Evolutionary conservation across 2,797 vertebrate genomes (phyloP), one percentile per base, ranked within the genome.

Genomic region (Gila robusta): DNA sequence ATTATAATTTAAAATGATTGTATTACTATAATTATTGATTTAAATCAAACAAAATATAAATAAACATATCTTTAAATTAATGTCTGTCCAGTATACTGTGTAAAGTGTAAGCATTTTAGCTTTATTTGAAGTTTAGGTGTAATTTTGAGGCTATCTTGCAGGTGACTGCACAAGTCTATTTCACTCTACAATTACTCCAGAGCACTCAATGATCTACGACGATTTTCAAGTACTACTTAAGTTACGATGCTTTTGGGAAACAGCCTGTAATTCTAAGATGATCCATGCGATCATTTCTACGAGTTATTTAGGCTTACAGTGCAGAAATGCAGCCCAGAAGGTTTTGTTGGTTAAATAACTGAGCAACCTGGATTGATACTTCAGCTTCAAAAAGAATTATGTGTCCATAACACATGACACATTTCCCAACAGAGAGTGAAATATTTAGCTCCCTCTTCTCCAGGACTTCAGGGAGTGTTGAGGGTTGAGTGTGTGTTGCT

Each of bases 401-500:
- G 82, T 84, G 73, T 84, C 73, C 73, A 84, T 39, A 84, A 78
- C 73, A 78, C 73, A 78, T 77, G 73, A 84, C 73, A 84, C 62
- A 69, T 84, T 84, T 84, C 73, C 82, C 52, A 80, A 80, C 77
- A 72, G 77, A 79, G 62, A 85, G 54, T 59, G 41, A 79, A 80
- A 73, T 72, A 66, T 79, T 79, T 64, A 80, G 69, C 39, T 77
- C 62, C 73, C 44, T 82, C 72, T 62, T 86, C 56, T 81, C 64
- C 70, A 77, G 79, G 82, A 80, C 86, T 85, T 47, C 62, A 67
- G 82, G 81, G 69, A 39, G 21, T 73, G 66, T 78, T 66, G 44
- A 17, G 41, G 78, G 81, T 77, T 72, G 44, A 71, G 87, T 89
- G 92, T 93, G 93, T 93, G 93, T 92, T 90, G 92, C 92, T 94